phyloP scores from a whole-genome alignment of 1,140 invertebrate genomes.

The Daktulosphaira vitifoliae region DNA sequence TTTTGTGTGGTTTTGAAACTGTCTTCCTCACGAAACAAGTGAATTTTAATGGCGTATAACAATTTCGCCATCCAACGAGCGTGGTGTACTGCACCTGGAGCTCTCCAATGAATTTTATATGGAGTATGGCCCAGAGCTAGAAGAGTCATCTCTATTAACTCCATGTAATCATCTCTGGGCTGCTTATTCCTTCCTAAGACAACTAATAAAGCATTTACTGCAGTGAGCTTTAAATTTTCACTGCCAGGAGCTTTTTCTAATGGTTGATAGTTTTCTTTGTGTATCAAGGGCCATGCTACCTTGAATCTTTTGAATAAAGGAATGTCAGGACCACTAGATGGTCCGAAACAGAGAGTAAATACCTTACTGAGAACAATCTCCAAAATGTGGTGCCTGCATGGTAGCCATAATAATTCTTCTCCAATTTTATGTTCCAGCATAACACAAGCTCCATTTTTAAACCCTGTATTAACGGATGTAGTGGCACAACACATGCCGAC shows the following conservation, averaged over 20 bases:
- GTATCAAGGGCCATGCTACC: too few species aligned
- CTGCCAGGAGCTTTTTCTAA: too few species aligned
- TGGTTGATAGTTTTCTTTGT: too few species aligned
- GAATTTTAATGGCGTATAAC: too few species aligned
- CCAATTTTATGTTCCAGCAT: slow-evolving; percentile 26
- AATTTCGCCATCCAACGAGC: too few species aligned
- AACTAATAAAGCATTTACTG: too few species aligned
- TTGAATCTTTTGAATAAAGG: slow-evolving; percentile 34
- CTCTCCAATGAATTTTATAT: too few species aligned
- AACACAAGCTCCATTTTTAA: slow-evolving; percentile 36
- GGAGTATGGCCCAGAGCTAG: slow-evolving; percentile 1
- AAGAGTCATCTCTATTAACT: not conserved
- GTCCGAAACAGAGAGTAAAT: slow-evolving; percentile 25
- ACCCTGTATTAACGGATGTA: slow-evolving; percentile 41
- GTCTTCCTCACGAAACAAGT: not conserved
- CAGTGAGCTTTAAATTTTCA: too few species aligned
- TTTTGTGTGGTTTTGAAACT: not conserved
- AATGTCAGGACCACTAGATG: slow-evolving; percentile 31
- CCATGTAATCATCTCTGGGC: slow-evolving; percentile 14
- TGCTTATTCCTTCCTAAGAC: not conserved
- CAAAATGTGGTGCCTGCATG: slow-evolving; percentile 35
- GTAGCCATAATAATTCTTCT: slow-evolving; percentile 28
- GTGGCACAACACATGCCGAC: slow-evolving; percentile 41
- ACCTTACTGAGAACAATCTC: slow-evolving; percentile 28
- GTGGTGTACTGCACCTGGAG: too few species aligned